Evolutionary conservation across 2,113 vertebrate genomes (phyloP).

Genomic region (Osmerus mordax): DNA sequence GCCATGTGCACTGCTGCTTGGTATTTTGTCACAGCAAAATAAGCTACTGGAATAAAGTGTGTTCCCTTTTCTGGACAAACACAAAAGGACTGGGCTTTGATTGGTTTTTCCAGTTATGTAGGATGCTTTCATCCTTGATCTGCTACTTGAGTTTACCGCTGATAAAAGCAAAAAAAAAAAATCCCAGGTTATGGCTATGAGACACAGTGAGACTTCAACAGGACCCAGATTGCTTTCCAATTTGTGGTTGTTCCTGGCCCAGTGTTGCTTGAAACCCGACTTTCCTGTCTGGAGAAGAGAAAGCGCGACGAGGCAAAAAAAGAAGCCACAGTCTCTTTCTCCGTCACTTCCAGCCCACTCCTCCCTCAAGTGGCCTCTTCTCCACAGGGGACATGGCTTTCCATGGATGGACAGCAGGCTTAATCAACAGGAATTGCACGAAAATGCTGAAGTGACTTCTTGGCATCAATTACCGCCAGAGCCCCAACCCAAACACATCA

Average conservation of each 20-base stretch:
- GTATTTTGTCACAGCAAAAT: constrained; percentile 26
- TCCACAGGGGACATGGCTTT: constrained; percentile 28
- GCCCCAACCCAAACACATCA: constrained; percentile 20
- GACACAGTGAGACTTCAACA: constrained; percentile 51
- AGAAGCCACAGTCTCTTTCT: constrained; percentile 30
- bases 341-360: constrained; percentile 35
- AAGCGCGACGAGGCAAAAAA: constrained; percentile 48
- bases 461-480: constrained; percentile 39
- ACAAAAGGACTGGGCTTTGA: constrained; percentile 30
- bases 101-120: constrained; percentile 45
- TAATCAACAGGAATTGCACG: constrained; percentile 27
- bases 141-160: constrained; percentile 40
- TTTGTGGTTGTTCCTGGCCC: constrained; percentile 32
- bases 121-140: constrained; percentile 55
- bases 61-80: constrained; percentile 37
- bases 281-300: constrained; percentile 47
- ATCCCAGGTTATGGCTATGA: constrained; percentile 45
- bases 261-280: constrained; percentile 44
- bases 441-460: constrained; percentile 36
- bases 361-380: constrained; percentile 38
- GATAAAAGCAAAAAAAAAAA: constrained; percentile 41
- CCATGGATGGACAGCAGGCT: constrained; percentile 24
- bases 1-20: constrained; percentile 12
- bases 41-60: constrained; percentile 37
- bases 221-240: constrained; percentile 59